Base-by-base conservation (phyloP, 2,113 vertebrate genomes). In the Lycaon pictus region DNA sequence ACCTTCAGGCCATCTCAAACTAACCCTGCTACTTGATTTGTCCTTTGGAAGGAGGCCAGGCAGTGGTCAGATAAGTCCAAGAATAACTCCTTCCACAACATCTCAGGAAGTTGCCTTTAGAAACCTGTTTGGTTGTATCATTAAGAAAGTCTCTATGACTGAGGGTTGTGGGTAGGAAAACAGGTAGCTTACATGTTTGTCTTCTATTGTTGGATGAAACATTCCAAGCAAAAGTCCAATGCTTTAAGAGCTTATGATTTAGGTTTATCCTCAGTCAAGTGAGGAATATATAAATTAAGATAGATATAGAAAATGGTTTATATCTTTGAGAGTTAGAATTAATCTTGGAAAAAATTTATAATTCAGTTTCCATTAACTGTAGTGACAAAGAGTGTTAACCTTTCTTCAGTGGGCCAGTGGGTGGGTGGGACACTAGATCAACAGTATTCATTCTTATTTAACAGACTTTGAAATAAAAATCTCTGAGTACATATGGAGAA, bases 341-440 rank as follows among this genome's bases (percentile, higher is more conserved):
- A 79, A 92, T 88, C 53, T 60, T 71, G 56, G 15, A 85, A 96
- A 95, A 25, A 43, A 72, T 89, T 92, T 62, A 72, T 63, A 71
- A 27, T 79, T 63, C 72, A 63, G 60, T 83, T 67, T 94, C 63
- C 32, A 85, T 22, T 83, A 74, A 86, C 35, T 43, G 5, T 81
- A 72, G 23, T 80, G 27, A 29, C 6, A 84, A 83, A 35, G 51
- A 77, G 69, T 29, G 8, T 79, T 92, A 69, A n/a, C 77, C 10
- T 3, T 76, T 69, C 25, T 43, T n/a, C n/a, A 72, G 51, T 48
- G n/a, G 69, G 11, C n/a, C 17, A 72, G 22, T 95, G 35, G 58
- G 51, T 5, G 69, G 35, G 29, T 3, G 37, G 22, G 43, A 43
- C 37, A 10, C 0, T 10, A 77, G 53, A 63, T 71, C 23, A 87